A percentile compares a stretch with the other conserved stretches of the same genome.
These are phyloP conservation scores for Brachionus rubens DNA, from an alignment of 1,140 invertebrate genomes.

Conservation along the genomic window DNA sequence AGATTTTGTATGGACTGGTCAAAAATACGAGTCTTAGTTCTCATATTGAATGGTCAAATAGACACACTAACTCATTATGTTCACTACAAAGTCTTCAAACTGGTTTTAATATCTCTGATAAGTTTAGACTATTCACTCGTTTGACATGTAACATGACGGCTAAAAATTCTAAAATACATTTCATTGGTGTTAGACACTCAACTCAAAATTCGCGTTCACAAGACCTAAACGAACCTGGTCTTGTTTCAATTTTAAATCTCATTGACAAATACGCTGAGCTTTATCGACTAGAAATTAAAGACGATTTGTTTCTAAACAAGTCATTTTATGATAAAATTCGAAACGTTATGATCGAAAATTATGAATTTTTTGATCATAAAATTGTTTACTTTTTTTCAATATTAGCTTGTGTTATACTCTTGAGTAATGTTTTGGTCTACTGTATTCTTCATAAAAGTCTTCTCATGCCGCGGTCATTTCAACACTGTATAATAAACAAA, in stretches of 20 bases:
- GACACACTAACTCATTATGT: background rate
- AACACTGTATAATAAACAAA: constrained; percentile 27
- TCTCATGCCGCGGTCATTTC: constrained; percentile 10
- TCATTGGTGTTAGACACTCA: constrained; percentile 21
- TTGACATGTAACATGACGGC: background rate
- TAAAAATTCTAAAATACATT: constrained; percentile 14
- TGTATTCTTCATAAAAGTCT: background rate
- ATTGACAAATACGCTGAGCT: constrained; percentile 8
- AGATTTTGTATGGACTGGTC: constrained; percentile 18
- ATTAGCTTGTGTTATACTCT: background rate
- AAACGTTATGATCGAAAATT: background rate
- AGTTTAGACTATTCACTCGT: background rate
- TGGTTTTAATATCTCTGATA: background rate
- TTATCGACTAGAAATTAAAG: background rate
- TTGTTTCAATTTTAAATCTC: background rate
- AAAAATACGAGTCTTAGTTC: background rate
- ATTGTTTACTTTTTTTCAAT: constrained; percentile 7
- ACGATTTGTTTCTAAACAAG: background rate
- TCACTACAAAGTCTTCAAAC: background rate
- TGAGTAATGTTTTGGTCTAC: background rate
- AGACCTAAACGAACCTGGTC: background rate
- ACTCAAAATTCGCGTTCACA: background rate
- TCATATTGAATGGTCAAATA: constrained; percentile 12
- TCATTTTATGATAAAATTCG: background rate
- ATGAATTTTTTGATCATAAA: constrained; percentile 7